Base-by-base conservation (phyloP, 2,888 invertebrate genomes). In the Stratiomys singularior region DNA sequence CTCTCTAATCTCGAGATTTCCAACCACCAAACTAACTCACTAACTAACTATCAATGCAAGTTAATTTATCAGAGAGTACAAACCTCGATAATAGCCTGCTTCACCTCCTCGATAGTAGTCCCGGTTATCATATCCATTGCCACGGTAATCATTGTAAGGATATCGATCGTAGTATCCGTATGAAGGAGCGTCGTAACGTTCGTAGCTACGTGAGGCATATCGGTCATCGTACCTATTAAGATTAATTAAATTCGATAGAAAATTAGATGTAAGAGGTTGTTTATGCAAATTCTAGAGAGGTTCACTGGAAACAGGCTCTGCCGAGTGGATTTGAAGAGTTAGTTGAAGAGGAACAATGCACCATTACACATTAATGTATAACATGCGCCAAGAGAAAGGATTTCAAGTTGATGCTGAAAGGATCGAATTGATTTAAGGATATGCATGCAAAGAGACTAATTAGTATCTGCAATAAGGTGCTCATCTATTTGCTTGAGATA, bases 91-190 rank as follows among this genome's bases (percentile, higher is more conserved):
- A 78, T 82, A 82, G 71, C 80, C 81, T 44, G 85, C 85, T 52
- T 81, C 81, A 83, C 84, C 63, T 63, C 81, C 80, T 66, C 82
- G 80, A 69, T 82, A 80, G 76, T 83, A 82, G 82, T 86, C 86
- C 27, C 86, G 81, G 79, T 81, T 85, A 18, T 86, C 85, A 77
- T 87, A 87, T 46, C 86, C 86, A 81, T 84, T 84, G 9, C 85
- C 85, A 27, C 85, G 82, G 23, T 69, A 69, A 47, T 69, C 69
- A 25, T 60, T 60, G 27, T 37, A 37, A 37, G 37, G 9, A 9
- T 37, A 37, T 46, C 69, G 46, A 78, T 74, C 64, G 56, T 58
- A 58, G 46, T 44, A 78, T 37, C 46, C 25, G 18, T n/a, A n/a
- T 13, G 30, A 9, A 1, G 64, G 76, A 74, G 79, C 80, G 58